Base-by-base conservation (phyloP, 1,140 invertebrate species). In the Pristionchus pacificus region DNA sequence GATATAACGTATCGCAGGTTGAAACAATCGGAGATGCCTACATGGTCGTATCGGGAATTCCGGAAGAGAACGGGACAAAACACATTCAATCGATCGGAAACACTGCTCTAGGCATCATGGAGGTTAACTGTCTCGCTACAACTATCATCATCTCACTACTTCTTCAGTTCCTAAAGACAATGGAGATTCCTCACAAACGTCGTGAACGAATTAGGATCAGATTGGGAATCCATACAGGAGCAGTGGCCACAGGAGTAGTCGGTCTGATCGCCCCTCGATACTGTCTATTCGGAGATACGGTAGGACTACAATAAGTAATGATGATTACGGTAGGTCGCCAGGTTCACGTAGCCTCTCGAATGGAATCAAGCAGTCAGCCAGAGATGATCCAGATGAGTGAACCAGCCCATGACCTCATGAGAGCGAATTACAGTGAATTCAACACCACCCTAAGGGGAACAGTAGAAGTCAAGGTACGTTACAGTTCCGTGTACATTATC, bases 271-370 rank as follows among this genome's bases (percentile, higher is more conserved):
- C 85, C 78, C 85, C 85, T 0, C 60, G 85, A n/a, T 86, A 86
- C 73, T 86, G 85, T 78, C 72, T 86, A 10, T 95, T 96, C 85
- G 93, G 93, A 0, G 93, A 95, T 85, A 94, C 93, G 0, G 93
- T 95, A 61, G 63, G 25, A 2, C 38, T 60, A 62, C 60, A 64
- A 38, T 70, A 32, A 15, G 29, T 14, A 15, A n/a, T n/a, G n/a
- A n/a, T n/a, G n/a, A n/a, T n/a, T n/a, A n/a, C n/a, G n/a, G n/a
- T n/a, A n/a, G n/a, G n/a, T n/a, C n/a, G n/a, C 32, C 66, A 75
- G 77, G 79, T 83, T 0, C 95, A 95, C 83, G 94, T 92, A 13
- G 91, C 93, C 0, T 91, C 90, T 0, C 87, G 93, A 76, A 93
- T 95, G 92, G 93, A 96, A 85, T 86, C 85, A 27, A 87, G 77